phyloP scores from a whole-genome alignment of 2,797 vertebrate species.

The Tokudaia muenninki region DNA sequence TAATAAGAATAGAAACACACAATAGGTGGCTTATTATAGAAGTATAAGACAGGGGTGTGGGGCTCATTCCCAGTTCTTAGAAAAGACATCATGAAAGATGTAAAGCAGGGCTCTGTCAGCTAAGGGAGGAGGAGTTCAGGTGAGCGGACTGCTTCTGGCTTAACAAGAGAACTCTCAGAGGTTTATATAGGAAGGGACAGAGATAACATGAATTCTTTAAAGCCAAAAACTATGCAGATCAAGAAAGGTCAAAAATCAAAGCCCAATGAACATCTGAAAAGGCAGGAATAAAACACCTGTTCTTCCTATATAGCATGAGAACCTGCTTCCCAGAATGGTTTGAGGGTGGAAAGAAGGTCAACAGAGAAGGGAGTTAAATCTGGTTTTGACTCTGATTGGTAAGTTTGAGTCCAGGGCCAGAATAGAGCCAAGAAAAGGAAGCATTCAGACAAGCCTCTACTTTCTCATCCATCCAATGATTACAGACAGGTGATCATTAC shows the following conservation, averaged over 20 bases:
- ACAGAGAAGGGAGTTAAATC: neutral
- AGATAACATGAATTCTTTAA: neutral
- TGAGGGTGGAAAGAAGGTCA: neutral
- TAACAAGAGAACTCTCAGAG: neutral
- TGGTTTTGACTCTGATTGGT: conserved; percentile 30
- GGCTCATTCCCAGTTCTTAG: neutral
- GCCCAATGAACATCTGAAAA: neutral
- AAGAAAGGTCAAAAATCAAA: neutral
- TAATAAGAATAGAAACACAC: neutral
- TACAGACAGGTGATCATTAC: neutral
- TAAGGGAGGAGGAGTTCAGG: neutral
- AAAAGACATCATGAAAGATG: neutral
- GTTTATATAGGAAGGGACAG: neutral
- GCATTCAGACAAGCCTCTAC: neutral
- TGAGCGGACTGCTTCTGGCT: neutral
- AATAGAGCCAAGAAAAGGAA: neutral
- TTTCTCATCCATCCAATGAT: neutral
- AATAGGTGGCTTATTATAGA: neutral
- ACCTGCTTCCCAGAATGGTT: neutral
- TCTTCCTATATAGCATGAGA: neutral
- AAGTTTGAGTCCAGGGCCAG: neutral
- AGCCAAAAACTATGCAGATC: neutral
- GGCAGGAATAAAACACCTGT: neutral
- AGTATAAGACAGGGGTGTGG: neutral
- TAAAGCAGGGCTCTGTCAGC: neutral